These are phyloP conservation scores for Gila robusta DNA, from an alignment of 2,797 vertebrate species.

Conservation along the genomic window DNA sequence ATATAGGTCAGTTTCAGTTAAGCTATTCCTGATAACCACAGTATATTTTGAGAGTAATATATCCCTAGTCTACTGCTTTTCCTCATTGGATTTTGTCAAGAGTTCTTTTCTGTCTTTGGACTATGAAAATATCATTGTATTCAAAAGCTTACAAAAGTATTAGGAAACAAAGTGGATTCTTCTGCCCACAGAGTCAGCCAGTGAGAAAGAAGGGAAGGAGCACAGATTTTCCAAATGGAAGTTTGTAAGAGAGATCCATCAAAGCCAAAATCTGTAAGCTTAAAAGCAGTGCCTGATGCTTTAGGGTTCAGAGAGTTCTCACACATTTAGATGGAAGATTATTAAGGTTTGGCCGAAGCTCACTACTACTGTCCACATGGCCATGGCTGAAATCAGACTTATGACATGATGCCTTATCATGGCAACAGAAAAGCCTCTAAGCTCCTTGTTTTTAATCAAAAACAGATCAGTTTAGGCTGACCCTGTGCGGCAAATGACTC, in stretches of 20 bases:
- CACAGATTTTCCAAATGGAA: conserved; percentile 47
- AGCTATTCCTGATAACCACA: conserved; percentile 17
- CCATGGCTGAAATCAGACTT: conserved; percentile 62
- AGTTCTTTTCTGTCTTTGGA: conserved; percentile 4
- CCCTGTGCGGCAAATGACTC: conserved; percentile 61
- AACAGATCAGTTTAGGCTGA: conserved; percentile 66
- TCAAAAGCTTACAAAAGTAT: conserved; percentile 31
- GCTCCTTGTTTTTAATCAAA: conserved; percentile 70
- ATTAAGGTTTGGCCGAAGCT: conserved; percentile 40
- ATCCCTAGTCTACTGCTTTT: conserved; percentile 30
- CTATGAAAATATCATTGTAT: conserved; percentile 22
- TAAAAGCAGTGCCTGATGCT: conserved; percentile 57
- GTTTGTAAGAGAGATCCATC: conserved; percentile 61
- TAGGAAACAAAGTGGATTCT: conserved; percentile 8
- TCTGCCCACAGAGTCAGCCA: background rate
- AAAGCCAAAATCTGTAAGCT: conserved; percentile 59
- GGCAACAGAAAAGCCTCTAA: conserved; percentile 57
- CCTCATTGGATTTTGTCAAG: conserved; percentile 13
- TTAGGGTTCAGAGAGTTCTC: conserved; percentile 56
- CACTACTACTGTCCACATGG: conserved; percentile 49
- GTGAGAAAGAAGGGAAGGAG: conserved; percentile 33
- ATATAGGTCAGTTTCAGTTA: conserved; percentile 33
- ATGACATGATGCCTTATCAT: conserved; percentile 64
- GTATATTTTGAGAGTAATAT: conserved; percentile 16
- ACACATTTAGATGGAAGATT: conserved; percentile 67